Percentiles rank a stretch among this genome's conserved stretches.
Conservation (phyloP, 2,888 invertebrate species). For the Andrena bucephala region DNA sequence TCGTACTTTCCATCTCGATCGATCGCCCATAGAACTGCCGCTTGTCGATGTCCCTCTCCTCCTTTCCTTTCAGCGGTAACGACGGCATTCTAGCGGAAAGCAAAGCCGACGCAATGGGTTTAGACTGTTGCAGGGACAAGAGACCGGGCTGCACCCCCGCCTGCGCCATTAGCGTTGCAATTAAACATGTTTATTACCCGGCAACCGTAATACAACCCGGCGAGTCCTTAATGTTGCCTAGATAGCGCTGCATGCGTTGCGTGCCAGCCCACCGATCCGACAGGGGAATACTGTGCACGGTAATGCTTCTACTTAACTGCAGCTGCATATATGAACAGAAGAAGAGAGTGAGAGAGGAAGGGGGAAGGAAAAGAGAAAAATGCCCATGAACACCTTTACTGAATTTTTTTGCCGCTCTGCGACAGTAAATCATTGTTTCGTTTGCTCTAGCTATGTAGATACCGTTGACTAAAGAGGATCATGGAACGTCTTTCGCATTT, state of each 20-base stretch:
- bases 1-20: slow-evolving; percentile 61
- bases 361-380: not conserved
- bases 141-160: slow-evolving; percentile 54
- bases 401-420: slow-evolving; percentile 1
- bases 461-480: not conserved
- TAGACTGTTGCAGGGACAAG: slow-evolving; percentile 56
- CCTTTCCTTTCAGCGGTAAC: slow-evolving; percentile 54
- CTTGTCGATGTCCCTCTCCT: slow-evolving; percentile 46
- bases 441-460: not conserved
- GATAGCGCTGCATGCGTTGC: slow-evolving; percentile 73
- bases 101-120: slow-evolving; percentile 53
- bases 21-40: slow-evolving; percentile 48
- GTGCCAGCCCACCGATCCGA: slow-evolving; percentile 62
- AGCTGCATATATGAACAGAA: slow-evolving; percentile 13
- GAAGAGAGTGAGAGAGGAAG: not conserved
- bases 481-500: no score
- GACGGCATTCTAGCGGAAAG: slow-evolving; percentile 56
- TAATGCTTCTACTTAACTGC: slow-evolving; percentile 70
- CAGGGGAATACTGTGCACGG: slow-evolving; percentile 53
- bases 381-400: not conserved
- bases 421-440: not conserved
- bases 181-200: slow-evolving; percentile 80
- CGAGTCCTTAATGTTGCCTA: slow-evolving; percentile 73
- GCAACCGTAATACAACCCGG: slow-evolving; percentile 72
- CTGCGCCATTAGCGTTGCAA: slow-evolving; percentile 76